Evolutionary conservation across 2,113 vertebrate genomes (phyloP), one percentile per base, ranked within the genome.

Genomic region (Coreoperca whiteheadi): DNA sequence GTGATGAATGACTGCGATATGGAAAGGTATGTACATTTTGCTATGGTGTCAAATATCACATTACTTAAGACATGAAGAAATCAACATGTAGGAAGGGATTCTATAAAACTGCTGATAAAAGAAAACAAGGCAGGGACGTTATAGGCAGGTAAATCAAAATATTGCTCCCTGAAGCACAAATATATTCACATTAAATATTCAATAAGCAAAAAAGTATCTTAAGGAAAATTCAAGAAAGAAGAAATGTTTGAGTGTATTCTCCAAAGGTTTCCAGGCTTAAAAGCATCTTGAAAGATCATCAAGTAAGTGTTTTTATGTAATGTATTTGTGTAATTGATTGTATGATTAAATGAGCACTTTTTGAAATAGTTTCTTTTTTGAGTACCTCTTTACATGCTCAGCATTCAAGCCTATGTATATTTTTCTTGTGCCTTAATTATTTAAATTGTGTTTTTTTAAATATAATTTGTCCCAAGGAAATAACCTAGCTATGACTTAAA

Each of bases 391-490:
- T 23, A 32, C 61, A 54, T 12, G 5, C 54, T 54, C 28, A n/a
- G 23, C 3, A 25, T 54, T n/a, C 14, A 59, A 23, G 66, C 7
- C 9, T 59, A 15, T 48, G 61, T 57, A 39, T 77, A 65, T 63
- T 71, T 41, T 30, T 64, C 67, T 48, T 7, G 4, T 16, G 2
- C 59, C 1, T 48, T 43, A 32, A 67, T 73, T 23, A 76, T 79
- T 63, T 67, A 53, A 78, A 78, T 68, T 41, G 30, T 8, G 16
- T 3, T 79, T 79, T 67, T 63, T 4, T n/a, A n/a, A 79, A 63
- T 34, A 23, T 72, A 23, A 74, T 53, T 54, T 54, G 32, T 48
- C n/a, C 14, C 34, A 57, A 59, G 2, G 48, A 63, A 72, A 60
- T 15, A 67, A 56, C 28, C 67, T 23, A 43, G 28, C 37, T 28